These are phyloP conservation scores for Actinopyga echinites DNA, from an alignment of 53 echinoderm and acorn worm species.

Conservation along the genomic window DNA sequence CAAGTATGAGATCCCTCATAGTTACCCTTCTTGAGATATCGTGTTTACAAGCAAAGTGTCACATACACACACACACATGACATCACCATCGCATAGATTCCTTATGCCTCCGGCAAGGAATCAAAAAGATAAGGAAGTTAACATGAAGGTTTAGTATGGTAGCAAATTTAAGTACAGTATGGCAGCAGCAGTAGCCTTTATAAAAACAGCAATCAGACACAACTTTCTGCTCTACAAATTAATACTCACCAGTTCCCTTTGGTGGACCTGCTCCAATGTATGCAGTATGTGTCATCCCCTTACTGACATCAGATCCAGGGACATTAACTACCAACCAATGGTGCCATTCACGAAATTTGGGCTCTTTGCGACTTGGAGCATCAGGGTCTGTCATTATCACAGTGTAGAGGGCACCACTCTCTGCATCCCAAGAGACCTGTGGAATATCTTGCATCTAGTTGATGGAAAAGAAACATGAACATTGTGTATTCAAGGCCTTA, in stretches of 20 bases:
- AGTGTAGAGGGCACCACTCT: slow-evolving; percentile 82
- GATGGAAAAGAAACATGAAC: not conserved
- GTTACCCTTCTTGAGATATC: too few relatives aligned
- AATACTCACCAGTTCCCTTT: slow-evolving; percentile 69
- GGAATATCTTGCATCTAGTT: slow-evolving; percentile 12
- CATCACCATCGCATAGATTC: too few relatives aligned
- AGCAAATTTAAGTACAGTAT: too few relatives aligned
- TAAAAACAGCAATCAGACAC: too few relatives aligned
- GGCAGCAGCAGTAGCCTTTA: too few relatives aligned
- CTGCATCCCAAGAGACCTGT: slow-evolving; percentile 71
- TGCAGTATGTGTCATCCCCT: slow-evolving; percentile 67
- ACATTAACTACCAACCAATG: slow-evolving; percentile 89
- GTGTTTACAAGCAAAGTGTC: too few relatives aligned
- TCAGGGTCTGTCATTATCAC: slow-evolving; percentile 94
- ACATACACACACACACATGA: too few relatives aligned
- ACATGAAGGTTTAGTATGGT: too few relatives aligned
- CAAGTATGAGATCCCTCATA: too few relatives aligned
- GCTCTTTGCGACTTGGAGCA: slow-evolving; percentile 78
- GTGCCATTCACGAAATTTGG: slow-evolving; percentile 86
- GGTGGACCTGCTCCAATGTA: slow-evolving; percentile 95
- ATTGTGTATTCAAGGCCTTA: too few relatives aligned
- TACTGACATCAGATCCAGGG: slow-evolving; percentile 66
- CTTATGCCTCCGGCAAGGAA: too few relatives aligned
- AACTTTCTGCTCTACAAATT: not conserved
- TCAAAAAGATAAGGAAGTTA: too few relatives aligned